Conservation (phyloP, 2,888 invertebrate genomes). For the Xylocampa areola region DNA sequence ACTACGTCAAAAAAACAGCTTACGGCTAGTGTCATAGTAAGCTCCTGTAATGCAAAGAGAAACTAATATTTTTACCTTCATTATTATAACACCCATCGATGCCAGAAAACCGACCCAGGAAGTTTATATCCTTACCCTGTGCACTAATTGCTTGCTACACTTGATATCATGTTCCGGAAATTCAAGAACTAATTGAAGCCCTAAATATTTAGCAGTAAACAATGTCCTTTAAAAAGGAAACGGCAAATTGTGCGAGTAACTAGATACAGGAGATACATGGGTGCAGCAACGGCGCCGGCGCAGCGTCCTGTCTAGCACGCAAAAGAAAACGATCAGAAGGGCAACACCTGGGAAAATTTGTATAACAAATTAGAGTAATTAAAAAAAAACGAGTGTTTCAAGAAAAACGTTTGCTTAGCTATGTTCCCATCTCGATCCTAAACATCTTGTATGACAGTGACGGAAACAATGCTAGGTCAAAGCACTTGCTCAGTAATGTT, state of each 20-base stretch:
- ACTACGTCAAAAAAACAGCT: no score
- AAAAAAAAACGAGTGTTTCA: no score
- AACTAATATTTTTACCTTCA: no score
- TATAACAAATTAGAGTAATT: background rate
- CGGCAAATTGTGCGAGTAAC: conserved; percentile 45
- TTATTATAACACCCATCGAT: background rate
- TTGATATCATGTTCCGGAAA: conserved; percentile 15
- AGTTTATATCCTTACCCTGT: background rate
- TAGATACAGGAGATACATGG: conserved; percentile 39
- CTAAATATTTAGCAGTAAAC: conserved; percentile 29
- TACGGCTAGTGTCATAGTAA: no score
- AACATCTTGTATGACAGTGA: no score
- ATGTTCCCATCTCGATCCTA: no score
- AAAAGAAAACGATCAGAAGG: conserved; percentile 5
- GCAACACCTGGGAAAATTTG: background rate
- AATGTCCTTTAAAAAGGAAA: conserved; percentile 43
- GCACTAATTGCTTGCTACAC: background rate
- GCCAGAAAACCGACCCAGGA: background rate
- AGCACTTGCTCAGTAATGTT: no score
- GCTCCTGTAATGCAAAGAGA: background rate
- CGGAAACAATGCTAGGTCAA: no score
- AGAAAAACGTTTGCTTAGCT: no score
- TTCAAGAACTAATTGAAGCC: conserved; percentile 17
- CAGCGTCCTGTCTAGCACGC: conserved; percentile 23
- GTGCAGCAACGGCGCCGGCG: conserved; percentile 43